phyloP scores from a whole-genome alignment of 2,888 invertebrate genomes.

The Chouioia cunea region DNA sequence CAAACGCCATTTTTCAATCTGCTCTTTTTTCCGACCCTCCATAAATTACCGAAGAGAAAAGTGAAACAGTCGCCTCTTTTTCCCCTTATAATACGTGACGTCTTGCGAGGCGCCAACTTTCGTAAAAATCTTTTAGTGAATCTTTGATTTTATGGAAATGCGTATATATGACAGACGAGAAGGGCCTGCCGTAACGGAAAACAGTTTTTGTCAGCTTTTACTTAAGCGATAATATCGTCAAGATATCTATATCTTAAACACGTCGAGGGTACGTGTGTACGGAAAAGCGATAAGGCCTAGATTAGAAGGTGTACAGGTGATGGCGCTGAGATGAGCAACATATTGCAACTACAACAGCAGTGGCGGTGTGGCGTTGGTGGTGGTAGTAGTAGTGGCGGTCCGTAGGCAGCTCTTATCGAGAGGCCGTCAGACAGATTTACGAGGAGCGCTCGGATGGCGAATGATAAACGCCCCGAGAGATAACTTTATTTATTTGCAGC shows the following conservation, averaged over 20 bases:
- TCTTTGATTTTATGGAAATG: constrained; percentile 31
- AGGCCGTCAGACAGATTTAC: constrained; percentile 68
- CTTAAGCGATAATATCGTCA: constrained; percentile 46
- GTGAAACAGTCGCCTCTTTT: neutral
- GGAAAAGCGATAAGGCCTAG: constrained; percentile 36
- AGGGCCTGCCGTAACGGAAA: neutral
- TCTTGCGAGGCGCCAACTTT: too few relatives aligned
- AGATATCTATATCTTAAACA: constrained; percentile 8
- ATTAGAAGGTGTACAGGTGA: constrained; percentile 43
- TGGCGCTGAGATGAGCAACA: constrained; percentile 56
- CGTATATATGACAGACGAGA: constrained; percentile 7
- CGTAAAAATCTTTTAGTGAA: constrained; percentile 42
- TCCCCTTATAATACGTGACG: too few relatives aligned
- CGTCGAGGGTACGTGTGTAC: too few relatives aligned
- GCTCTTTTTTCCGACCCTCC: constrained; percentile 4
- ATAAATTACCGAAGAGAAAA: constrained; percentile 25
- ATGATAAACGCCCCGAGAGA: constrained; percentile 74
- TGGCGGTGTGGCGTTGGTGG: too few relatives aligned
- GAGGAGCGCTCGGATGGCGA: constrained; percentile 72
- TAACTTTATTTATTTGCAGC: constrained; percentile 75
- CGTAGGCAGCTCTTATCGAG: constrained; percentile 48
- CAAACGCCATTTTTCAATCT: constrained; percentile 23
- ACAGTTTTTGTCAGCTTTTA: constrained; percentile 23
- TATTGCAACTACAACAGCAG: constrained; percentile 57
- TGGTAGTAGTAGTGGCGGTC: too few relatives aligned